Conservation (phyloP, 2,113 vertebrate species). For the Pantherophis guttatus region DNA sequence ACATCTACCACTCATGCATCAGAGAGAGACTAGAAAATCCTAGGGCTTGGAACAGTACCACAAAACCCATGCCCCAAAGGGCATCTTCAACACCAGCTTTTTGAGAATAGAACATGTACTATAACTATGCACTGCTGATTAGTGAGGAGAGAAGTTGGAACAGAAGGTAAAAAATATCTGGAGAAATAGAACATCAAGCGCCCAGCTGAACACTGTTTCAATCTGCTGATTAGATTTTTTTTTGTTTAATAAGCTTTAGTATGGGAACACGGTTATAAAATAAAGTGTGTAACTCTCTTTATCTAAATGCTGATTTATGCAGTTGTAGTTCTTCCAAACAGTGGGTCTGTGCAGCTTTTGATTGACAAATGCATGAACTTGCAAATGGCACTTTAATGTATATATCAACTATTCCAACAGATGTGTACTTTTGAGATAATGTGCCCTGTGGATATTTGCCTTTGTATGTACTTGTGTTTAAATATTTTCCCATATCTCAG, state of each 20-base stretch:
- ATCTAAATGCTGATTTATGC: background rate
- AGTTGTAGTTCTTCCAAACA: background rate
- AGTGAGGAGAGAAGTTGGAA: background rate
- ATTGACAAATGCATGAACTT: background rate
- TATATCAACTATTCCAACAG: background rate
- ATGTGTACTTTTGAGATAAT: background rate
- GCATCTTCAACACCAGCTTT: background rate
- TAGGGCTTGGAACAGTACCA: background rate
- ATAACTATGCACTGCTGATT: background rate
- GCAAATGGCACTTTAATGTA: background rate
- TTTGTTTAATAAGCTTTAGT: background rate
- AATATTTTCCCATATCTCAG: constrained; percentile 27
- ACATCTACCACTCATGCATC: background rate
- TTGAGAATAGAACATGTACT: background rate
- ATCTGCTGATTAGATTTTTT: background rate
- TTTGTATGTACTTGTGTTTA: constrained; percentile 40
- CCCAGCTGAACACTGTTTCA: background rate
- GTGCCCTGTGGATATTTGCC: constrained; percentile 46
- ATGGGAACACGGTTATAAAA: background rate
- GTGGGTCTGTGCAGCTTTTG: background rate
- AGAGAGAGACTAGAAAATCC: background rate
- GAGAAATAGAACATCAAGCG: background rate
- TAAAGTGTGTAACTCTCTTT: background rate
- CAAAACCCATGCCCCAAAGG: background rate
- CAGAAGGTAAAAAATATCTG: background rate